Percentiles rank a stretch among this genome's conserved stretches.
These are phyloP conservation scores for Botia kubotai DNA, from an alignment of 2,797 vertebrate species.

Conservation along the genomic window DNA sequence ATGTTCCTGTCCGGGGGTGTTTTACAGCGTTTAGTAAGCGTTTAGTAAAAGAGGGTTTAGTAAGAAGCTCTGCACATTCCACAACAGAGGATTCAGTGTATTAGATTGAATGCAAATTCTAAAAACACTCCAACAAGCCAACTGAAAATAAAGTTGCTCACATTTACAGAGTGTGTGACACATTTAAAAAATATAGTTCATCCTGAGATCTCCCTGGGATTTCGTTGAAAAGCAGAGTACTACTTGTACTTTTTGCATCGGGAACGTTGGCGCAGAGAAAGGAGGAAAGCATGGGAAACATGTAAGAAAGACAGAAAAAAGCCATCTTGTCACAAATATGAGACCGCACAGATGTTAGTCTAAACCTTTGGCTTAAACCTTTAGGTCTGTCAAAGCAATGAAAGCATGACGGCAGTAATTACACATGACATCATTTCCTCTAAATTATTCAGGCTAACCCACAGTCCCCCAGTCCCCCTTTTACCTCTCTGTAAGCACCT, in stretches of 20 bases:
- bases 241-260: slow-evolving; percentile 28
- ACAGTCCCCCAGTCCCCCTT: neutral
- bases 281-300: slow-evolving; percentile 28
- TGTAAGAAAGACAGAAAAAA: slow-evolving; percentile 19
- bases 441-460: neutral
- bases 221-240: slow-evolving; percentile 28
- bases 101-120: neutral
- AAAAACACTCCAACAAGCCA: neutral
- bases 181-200: neutral
- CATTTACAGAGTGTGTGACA: neutral
- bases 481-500: neutral
- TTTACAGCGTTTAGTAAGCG: neutral
- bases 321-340: slow-evolving; percentile 20
- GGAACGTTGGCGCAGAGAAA: slow-evolving; percentile 7
- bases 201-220: slow-evolving; percentile 8
- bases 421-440: slow-evolving; percentile 28
- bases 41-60: slow-evolving; percentile 20
- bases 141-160: neutral
- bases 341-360: neutral
- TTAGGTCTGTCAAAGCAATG: slow-evolving; percentile 6
- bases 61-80: neutral
- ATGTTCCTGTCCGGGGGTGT: slow-evolving; percentile 7
- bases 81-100: neutral
- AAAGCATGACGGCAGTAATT: slow-evolving; percentile 18
- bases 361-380: neutral